These are phyloP conservation scores for Wasmannia auropunctata DNA, from an alignment of 1,140 invertebrate genomes.

Conservation along the genomic window DNA sequence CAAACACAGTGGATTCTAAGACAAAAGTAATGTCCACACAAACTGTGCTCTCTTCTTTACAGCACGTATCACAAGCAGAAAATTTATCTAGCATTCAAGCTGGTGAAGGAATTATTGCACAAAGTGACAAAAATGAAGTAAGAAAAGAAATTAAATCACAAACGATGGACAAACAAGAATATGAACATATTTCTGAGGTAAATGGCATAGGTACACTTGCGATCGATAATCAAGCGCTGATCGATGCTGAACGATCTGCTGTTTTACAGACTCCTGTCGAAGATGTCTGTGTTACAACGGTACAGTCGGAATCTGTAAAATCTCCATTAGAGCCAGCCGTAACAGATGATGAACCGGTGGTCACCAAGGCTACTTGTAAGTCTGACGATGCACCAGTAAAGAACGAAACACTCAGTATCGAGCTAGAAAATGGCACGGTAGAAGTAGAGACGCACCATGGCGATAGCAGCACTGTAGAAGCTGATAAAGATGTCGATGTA, in stretches of 20 bases:
- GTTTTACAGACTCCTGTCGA: constrained; percentile 75
- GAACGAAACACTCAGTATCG: constrained; percentile 76
- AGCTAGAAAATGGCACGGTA: constrained; percentile 83
- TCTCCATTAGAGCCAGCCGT: constrained; percentile 59
- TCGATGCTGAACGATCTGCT: constrained; percentile 76
- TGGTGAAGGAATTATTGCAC: neutral
- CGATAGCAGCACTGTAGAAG: constrained; percentile 80
- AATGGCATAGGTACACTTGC: constrained; percentile 43
- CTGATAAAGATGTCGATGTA: constrained; percentile 72
- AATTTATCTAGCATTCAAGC: neutral
- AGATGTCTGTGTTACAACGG: constrained; percentile 61
- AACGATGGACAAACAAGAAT: constrained; percentile 62
- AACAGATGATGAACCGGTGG: constrained; percentile 68
- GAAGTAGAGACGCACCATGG: constrained; percentile 83
- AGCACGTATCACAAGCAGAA: neutral
- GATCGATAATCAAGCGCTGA: constrained; percentile 67
- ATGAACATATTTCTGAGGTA: constrained; percentile 75
- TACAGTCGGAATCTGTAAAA: constrained; percentile 47
- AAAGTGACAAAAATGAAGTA: neutral
- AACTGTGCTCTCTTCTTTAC: neutral
- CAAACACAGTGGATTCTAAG: neutral
- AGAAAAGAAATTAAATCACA: constrained; percentile 15
- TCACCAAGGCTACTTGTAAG: constrained; percentile 82
- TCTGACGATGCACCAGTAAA: constrained; percentile 80
- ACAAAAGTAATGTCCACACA: neutral